Evolutionary conservation across 2,888 invertebrate genomes (phyloP).

Genomic region (Pyrgus malvae): DNA sequence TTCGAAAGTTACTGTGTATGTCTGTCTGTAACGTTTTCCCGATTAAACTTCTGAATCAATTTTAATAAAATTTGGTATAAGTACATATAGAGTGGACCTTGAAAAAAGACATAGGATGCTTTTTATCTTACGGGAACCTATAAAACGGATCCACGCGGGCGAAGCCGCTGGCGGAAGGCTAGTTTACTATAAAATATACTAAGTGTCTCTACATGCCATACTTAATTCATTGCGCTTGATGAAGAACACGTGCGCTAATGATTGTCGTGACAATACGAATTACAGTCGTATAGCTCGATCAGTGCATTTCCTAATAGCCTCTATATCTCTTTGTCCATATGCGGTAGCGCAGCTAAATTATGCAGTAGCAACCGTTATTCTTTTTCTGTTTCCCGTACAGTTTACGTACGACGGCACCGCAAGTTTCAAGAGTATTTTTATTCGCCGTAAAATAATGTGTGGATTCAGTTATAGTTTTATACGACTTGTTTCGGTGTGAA

Average conservation of each 20-base stretch:
- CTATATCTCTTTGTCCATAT: slow-evolving; percentile 41
- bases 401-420: slow-evolving; percentile 15
- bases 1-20: no score
- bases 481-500: not conserved
- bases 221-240: not conserved
- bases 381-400: slow-evolving; percentile 19
- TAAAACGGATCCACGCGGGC: no score
- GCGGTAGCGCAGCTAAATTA: slow-evolving; percentile 32
- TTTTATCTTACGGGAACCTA: no score
- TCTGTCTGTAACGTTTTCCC: no score
- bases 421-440: slow-evolving; percentile 15
- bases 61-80: no score
- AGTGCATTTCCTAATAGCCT: slow-evolving; percentile 62
- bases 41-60: no score
- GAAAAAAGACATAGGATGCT: no score
- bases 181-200: no score
- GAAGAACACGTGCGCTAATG: slow-evolving; percentile 42
- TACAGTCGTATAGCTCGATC: slow-evolving; percentile 55
- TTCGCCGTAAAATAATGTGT: not conserved
- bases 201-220: no score
- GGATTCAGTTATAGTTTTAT: not conserved
- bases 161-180: no score
- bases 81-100: no score
- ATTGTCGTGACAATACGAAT: slow-evolving; percentile 17
- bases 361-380: slow-evolving; percentile 21